These are phyloP conservation scores for Chromoteleia sp. DNA, from an alignment of 2,888 invertebrate genomes.

Conservation along the genomic window DNA sequence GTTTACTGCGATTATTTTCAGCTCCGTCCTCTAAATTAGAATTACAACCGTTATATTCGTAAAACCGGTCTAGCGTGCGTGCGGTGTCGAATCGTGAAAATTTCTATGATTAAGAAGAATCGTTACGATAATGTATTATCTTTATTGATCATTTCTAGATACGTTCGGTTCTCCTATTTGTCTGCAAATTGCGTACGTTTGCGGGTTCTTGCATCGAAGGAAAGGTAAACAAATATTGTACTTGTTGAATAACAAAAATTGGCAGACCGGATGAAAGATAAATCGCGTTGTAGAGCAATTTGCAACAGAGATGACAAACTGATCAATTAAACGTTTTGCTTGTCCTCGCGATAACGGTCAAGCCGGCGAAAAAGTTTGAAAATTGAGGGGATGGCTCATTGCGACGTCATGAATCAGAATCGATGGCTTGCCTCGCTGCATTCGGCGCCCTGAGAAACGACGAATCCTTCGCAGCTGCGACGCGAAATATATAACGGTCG, in stretches of 20 bases:
- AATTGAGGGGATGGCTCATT: constrained; percentile 55
- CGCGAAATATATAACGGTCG: constrained; percentile 71
- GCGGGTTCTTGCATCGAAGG: no score
- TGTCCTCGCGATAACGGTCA: constrained; percentile 30
- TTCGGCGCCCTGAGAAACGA: constrained; percentile 68
- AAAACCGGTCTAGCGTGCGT: constrained; percentile 60
- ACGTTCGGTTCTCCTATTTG: no score
- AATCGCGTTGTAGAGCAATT: not conserved
- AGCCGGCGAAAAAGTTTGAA: constrained; percentile 39
- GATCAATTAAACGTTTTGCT: constrained; percentile 31
- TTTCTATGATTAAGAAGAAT: constrained; percentile 27
- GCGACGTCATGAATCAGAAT: constrained; percentile 66
- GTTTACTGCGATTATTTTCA: constrained; percentile 22
- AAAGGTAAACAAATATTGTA: no score
- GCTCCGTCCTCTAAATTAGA: constrained; percentile 27
- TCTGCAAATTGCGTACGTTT: no score
- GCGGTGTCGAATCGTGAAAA: constrained; percentile 53
- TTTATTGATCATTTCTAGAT: not conserved
- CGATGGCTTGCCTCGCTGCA: constrained; percentile 59
- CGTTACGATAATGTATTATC: not conserved
- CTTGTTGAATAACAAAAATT: no score
- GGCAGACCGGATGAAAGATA: not conserved
- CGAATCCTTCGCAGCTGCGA: constrained; percentile 69
- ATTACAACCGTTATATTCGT: constrained; percentile 38
- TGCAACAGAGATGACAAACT: not conserved